Evolutionary conservation across 1,140 invertebrate genomes (phyloP).

Genomic region (Brachionus plicatilis): DNA sequence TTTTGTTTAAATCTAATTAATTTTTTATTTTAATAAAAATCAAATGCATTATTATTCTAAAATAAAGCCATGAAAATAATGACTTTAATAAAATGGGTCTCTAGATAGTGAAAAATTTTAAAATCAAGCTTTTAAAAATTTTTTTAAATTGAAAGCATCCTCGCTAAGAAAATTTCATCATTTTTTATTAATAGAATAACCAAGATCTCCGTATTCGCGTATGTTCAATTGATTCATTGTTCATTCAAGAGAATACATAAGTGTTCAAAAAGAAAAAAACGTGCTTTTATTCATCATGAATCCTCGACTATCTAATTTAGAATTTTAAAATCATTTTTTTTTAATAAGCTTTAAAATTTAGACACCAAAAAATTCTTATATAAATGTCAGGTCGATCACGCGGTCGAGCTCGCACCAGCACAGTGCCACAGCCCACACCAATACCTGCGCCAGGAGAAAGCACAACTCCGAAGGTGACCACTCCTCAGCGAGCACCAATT

Average conservation of each 20-base stretch:
- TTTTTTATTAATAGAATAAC: not conserved
- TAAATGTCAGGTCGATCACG: conserved; percentile 24
- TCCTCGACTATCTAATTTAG: not conserved
- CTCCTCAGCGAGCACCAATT: not conserved
- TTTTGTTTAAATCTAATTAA: not conserved
- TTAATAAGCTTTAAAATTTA: not conserved
- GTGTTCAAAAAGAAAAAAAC: not conserved
- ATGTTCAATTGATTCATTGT: not conserved
- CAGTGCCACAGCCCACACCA: not conserved
- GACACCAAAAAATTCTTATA: not conserved
- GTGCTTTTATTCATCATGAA: not conserved
- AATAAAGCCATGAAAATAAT: not conserved
- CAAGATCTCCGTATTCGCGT: not conserved
- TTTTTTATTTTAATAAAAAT: not conserved
- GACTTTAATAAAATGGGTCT: not conserved
- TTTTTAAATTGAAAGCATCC: not conserved
- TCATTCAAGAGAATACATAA: not conserved
- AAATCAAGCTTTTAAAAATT: not conserved
- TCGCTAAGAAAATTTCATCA: not conserved
- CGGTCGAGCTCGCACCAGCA: conserved; percentile 15
- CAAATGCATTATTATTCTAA: not conserved
- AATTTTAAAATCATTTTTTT: not conserved
- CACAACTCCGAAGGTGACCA: not conserved
- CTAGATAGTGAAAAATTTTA: not conserved
- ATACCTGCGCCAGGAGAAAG: not conserved